A percentile compares a stretch with the other conserved stretches of the same genome.
Conservation (phyloP, 2,888 invertebrate genomes). For the Bellardia bayeri region DNA sequence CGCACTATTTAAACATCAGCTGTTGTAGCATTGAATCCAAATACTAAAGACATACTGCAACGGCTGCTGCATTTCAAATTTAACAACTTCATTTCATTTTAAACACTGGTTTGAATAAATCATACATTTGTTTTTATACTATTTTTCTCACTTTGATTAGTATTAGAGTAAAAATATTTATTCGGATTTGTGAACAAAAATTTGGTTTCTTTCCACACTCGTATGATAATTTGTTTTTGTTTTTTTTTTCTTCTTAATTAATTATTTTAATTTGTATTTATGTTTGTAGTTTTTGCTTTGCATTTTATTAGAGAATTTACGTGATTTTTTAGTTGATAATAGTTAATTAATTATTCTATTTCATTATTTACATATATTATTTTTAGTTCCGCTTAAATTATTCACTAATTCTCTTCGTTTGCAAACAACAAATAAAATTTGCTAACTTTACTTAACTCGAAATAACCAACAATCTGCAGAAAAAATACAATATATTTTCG, state of each 20-base stretch:
- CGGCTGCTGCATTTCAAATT: conserved; percentile 64
- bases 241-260: conserved; percentile 8
- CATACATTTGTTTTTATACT: neutral
- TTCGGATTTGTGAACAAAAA: neutral
- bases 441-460: conserved; percentile 82
- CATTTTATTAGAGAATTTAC: conserved; percentile 40
- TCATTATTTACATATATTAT: conserved; percentile 36
- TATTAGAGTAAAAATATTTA: neutral
- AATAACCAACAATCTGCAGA: conserved; percentile 76
- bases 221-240: conserved; percentile 30
- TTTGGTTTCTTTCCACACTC: conserved; percentile 16
- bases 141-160: neutral
- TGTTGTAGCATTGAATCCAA: conserved; percentile 58
- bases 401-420: conserved; percentile 80
- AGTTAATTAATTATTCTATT: conserved; percentile 29
- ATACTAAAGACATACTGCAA: conserved; percentile 63
- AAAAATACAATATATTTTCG: conserved; percentile 54
- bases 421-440: conserved; percentile 79
- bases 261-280: conserved; percentile 27
- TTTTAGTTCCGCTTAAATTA: conserved; percentile 76
- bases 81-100: conserved; percentile 39
- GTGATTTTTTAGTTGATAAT: conserved; percentile 23
- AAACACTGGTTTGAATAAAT: conserved; percentile 40
- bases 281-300: conserved; percentile 28
- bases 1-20: conserved; percentile 62